phyloP scores from a whole-genome alignment of 2,888 invertebrate species.

The Pseudococcus jackbeardsleyi region DNA sequence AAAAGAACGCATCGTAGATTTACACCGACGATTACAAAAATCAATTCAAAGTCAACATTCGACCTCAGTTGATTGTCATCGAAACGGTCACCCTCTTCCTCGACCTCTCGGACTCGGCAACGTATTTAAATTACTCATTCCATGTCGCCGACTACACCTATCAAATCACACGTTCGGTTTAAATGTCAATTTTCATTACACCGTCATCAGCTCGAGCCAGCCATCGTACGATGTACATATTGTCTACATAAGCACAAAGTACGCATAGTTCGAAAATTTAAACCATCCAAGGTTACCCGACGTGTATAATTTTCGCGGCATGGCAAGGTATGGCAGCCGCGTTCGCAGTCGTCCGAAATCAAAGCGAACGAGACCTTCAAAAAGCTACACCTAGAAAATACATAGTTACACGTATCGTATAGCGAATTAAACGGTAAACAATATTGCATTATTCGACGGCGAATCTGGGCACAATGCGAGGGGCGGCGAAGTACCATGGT shows the following conservation, averaged over 20 bases:
- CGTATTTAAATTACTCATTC: neutral
- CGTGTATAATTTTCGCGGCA: constrained; percentile 18
- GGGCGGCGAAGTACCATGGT: neutral
- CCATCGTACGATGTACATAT: neutral
- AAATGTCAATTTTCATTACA: constrained; percentile 8
- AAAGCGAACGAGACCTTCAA: constrained; percentile 22
- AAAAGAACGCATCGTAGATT: neutral
- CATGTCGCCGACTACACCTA: neutral
- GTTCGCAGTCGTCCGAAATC: constrained; percentile 8
- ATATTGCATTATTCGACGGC: neutral
- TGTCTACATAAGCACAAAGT: neutral
- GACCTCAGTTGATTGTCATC: constrained; percentile 6
- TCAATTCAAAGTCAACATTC: constrained; percentile 22
- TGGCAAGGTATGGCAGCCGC: neutral
- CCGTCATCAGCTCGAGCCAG: neutral
- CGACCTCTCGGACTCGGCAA: neutral
- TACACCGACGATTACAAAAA: neutral
- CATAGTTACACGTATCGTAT: neutral
- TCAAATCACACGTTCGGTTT: constrained; percentile 3
- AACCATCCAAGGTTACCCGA: constrained; percentile 21
- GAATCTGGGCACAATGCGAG: neutral
- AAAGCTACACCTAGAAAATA: constrained; percentile 20
- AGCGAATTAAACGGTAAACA: constrained; percentile 30
- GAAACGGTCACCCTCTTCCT: neutral
- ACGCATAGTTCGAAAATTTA: neutral